Conservation (phyloP, 2,888 invertebrate genomes). For the Drosophila nr. perissopoda region DNA sequence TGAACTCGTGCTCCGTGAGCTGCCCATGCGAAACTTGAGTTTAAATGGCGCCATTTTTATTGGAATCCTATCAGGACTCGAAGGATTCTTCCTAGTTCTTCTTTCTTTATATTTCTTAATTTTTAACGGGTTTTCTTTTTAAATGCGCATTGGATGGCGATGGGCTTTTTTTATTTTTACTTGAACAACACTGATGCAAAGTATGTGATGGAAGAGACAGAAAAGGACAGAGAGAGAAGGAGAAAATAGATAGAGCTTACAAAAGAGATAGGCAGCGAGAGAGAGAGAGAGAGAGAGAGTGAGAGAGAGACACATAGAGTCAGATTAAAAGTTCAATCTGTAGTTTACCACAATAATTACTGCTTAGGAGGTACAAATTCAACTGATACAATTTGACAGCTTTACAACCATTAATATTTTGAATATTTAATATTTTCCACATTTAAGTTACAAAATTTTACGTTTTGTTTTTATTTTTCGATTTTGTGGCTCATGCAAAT, state of each 20-base stretch:
- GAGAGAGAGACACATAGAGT: conserved; percentile 6
- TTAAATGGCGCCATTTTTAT: conserved; percentile 84
- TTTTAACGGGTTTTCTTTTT: conserved; percentile 7
- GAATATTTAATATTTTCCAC: not conserved
- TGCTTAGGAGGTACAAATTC: conserved; percentile 2
- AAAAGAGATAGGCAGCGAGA: not conserved
- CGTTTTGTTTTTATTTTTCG: conserved; percentile 6
- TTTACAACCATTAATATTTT: not conserved
- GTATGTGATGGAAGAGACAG: conserved; percentile 15
- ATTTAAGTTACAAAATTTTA: not conserved
- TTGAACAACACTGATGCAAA: conserved; percentile 66
- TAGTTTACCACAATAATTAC: conserved; percentile 34
- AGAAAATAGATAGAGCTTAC: conserved; percentile 7
- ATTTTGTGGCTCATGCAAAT: conserved; percentile 36
- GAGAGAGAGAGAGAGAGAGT: conserved; percentile 7
- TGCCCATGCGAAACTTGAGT: conserved; percentile 85
- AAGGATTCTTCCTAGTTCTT: conserved; percentile 8
- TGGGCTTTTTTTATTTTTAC: conserved; percentile 19
- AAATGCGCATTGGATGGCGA: conserved; percentile 53
- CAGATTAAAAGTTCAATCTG: conserved; percentile 17
- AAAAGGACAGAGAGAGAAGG: conserved; percentile 8
- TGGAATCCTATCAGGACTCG: conserved; percentile 7
- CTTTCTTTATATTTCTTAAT: not conserved
- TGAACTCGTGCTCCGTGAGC: conserved; percentile 84
- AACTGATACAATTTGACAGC: conserved; percentile 15